A percentile compares a stretch with the other conserved stretches of the same genome.
These are phyloP conservation scores for Linnaemya vulpina DNA, from an alignment of 2,888 invertebrate genomes.

Conservation along the genomic window DNA sequence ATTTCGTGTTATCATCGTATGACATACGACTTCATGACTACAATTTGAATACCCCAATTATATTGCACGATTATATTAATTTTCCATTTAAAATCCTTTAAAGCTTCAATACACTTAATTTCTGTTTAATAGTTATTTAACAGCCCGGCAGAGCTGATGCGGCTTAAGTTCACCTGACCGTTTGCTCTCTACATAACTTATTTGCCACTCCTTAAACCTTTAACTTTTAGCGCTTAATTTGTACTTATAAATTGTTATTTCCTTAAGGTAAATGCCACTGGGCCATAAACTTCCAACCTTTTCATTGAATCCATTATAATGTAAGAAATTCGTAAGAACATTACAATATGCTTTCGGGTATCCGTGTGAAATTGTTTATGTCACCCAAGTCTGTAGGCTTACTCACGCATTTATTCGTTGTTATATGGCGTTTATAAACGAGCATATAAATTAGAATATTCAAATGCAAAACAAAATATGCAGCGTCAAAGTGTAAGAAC, in stretches of 20 bases:
- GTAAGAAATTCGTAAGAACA: not conserved
- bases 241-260: not conserved
- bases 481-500: not conserved
- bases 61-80: too few species aligned
- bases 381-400: not conserved
- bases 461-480: not conserved
- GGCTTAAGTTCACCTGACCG: too few species aligned
- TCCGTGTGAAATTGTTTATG: not conserved
- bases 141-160: too few species aligned
- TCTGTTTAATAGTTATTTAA: too few species aligned
- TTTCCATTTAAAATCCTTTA: too few species aligned
- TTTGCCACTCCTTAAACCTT: too few species aligned
- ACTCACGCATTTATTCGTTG: too few species aligned
- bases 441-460: not conserved
- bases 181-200: too few species aligned
- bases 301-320: not conserved
- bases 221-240: not conserved
- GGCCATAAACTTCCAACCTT: not conserved
- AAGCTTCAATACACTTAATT: too few species aligned
- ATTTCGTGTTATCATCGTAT: too few species aligned
- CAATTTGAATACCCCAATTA: too few species aligned
- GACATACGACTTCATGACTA: too few species aligned
- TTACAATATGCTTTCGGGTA: not conserved
- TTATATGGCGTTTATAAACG: not conserved
- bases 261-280: not conserved